Evolutionary conservation across 2,797 vertebrate species (phyloP), one percentile per base, ranked within the genome.

Genomic region (Serranus cabrilla): DNA sequence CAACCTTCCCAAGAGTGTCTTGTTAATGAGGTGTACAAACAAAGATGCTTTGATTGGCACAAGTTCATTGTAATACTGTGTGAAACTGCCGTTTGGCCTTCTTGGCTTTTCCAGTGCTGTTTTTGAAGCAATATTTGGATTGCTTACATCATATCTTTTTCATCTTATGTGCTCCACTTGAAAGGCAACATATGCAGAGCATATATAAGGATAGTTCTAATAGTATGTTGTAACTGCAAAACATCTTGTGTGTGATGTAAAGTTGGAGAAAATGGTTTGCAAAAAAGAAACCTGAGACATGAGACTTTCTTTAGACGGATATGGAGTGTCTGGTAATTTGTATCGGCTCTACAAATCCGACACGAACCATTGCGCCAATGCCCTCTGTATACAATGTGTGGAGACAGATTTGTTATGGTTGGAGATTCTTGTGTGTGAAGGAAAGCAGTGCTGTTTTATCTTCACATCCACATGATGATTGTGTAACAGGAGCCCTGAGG

Each of bases 401-500:
- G n/a, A 59, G 55, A 57, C 55, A 45, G 66, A 80, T 74, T 82
- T 83, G 81, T 89, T 64, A 23, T 71, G 75, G 45, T 65, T 65
- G 61, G 11, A 51, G 51, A 14, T 62, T 31, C 34, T 17, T 43
- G 51, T 31, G 60, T 56, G 37, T 75, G 69, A 16, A 23, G 54
- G 55, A 71, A 80, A 82, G 68, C 74, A 49, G 45, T 40, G 12
- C 54, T 61, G 71, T 70, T 83, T 80, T 79, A 75, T 84, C 78
- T 81, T 76, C 56, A 81, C 73, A 76, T 77, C 58, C 70, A 60
- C 70, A 60, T 81, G 78, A 81, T 45, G 67, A 63, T 89, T 90
- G 89, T 86, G 71, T 90, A 91, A 89, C 64, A 54, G 66, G 50
- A 80, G 65, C 56, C 81, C 40, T 1, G n/a, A 76, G 74, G 60